Percentiles rank a stretch among this genome's conserved stretches.
Evolutionary conservation across 2,113 vertebrate species (phyloP).

Genomic region (Lagenorhynchus albirostris): DNA sequence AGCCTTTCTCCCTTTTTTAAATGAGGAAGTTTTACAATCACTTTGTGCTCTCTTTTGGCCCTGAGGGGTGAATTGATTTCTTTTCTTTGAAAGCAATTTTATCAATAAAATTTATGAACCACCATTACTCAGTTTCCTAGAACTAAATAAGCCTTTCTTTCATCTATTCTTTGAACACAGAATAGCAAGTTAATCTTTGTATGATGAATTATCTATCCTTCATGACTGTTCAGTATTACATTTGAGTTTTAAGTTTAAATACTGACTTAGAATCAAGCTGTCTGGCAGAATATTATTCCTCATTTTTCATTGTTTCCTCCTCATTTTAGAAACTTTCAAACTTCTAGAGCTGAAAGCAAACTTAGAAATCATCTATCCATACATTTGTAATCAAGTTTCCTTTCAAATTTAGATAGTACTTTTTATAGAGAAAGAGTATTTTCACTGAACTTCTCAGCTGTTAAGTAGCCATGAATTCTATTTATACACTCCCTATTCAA

Average conservation of each 20-base stretch:
- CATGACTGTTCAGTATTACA: conserved; percentile 44
- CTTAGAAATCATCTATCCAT: neutral
- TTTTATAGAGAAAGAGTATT: neutral
- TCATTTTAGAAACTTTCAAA: neutral
- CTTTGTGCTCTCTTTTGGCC: neutral
- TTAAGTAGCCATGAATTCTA: neutral
- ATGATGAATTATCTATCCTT: conserved; percentile 22
- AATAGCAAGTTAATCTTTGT: conserved; percentile 54
- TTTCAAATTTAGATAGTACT: neutral
- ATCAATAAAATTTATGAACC: neutral
- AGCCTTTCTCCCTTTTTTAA: neutral
- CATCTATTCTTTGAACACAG: neutral
- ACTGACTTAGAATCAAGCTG: conserved; percentile 38
- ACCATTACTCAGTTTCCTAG: neutral
- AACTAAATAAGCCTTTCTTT: conserved; percentile 12
- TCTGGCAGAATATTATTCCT: conserved; percentile 29
- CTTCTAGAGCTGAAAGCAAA: neutral
- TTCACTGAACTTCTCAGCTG: neutral
- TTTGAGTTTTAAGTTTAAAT: conserved; percentile 48
- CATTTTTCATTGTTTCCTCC: neutral
- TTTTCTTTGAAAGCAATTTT: conserved; percentile 28
- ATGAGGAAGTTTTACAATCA: neutral
- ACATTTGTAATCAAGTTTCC: neutral
- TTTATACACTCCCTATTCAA: neutral
- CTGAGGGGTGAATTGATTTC: neutral